Percentiles rank a stretch among this genome's conserved stretches.
Evolutionary conservation across 2,113 vertebrate species (phyloP).

Genomic region (Cygnus buccinator): DNA sequence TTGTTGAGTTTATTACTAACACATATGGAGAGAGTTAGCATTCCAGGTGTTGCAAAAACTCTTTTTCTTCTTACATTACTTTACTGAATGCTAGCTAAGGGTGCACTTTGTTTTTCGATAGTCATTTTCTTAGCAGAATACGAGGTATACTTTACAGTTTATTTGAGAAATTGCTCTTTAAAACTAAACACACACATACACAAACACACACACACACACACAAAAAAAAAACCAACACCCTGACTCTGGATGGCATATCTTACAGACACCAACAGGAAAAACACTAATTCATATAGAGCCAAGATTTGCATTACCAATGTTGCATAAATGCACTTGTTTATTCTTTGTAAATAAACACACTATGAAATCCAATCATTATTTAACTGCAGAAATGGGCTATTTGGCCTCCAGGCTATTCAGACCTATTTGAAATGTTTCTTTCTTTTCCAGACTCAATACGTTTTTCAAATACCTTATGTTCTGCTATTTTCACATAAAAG

Average conservation of each 20-base stretch:
- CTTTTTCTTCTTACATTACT: not conserved
- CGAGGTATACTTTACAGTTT: not conserved
- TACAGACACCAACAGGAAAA: not conserved
- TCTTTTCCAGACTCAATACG: not conserved
- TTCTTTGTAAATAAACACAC: not conserved
- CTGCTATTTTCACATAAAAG: not conserved
- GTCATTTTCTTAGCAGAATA: not conserved
- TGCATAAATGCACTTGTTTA: not conserved
- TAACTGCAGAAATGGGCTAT: not conserved
- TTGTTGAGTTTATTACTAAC: not conserved
- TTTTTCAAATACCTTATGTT: not conserved
- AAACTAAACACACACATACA: not conserved
- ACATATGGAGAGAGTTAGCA: not conserved
- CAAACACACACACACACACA: no score
- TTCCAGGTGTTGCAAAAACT: not conserved
- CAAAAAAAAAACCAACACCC: not conserved
- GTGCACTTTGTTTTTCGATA: not conserved
- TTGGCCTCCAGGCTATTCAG: not conserved
- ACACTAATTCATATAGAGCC: not conserved
- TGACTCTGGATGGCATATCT: not conserved
- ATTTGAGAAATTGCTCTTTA: not conserved
- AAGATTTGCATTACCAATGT: not conserved
- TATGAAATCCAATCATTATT: slow-evolving; percentile 10
- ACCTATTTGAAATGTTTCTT: not conserved
- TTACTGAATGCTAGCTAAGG: not conserved